Percentiles rank a stretch among this genome's conserved stretches.
Evolutionary conservation across 2,888 invertebrate species (phyloP).

Genomic region (Eupsilia transversa): DNA sequence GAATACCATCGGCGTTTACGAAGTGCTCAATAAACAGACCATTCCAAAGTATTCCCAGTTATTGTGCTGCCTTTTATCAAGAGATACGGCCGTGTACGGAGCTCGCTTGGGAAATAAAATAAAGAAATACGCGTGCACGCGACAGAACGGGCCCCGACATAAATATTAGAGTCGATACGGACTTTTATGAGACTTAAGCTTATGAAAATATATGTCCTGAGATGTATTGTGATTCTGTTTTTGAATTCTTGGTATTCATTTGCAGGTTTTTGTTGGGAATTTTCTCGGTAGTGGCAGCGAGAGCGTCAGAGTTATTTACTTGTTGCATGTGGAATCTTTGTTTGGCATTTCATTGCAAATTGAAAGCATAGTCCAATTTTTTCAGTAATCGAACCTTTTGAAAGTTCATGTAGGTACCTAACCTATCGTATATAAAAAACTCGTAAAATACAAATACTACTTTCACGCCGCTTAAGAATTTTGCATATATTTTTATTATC

Average conservation of each 20-base stretch:
- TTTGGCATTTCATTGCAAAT: not conserved
- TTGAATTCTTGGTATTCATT: slow-evolving; percentile 39
- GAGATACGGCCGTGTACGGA: slow-evolving; percentile 64
- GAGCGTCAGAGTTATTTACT: not conserved
- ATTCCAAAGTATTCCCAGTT: slow-evolving; percentile 64
- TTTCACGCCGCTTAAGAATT: slow-evolving; percentile 3
- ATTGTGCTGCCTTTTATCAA: slow-evolving; percentile 68
- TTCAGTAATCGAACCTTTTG: not conserved
- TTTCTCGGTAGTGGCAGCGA: not conserved
- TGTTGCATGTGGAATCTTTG: not conserved
- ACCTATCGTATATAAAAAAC: not conserved
- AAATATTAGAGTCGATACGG: slow-evolving; percentile 81
- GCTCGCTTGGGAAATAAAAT: slow-evolving; percentile 68
- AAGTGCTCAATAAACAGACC: slow-evolving; percentile 68
- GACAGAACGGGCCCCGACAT: slow-evolving; percentile 66
- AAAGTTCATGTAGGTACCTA: too few species aligned
- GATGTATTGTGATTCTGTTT: slow-evolving; percentile 57
- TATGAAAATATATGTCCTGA: slow-evolving; percentile 76
- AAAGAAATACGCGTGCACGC: slow-evolving; percentile 65
- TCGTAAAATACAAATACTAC: slow-evolving; percentile 3
- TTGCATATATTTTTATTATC: slow-evolving; percentile 35
- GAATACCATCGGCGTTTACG: slow-evolving; percentile 62
- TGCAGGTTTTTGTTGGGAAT: not conserved
- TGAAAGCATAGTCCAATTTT: not conserved
- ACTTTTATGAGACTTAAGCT: slow-evolving; percentile 70